Conservation (phyloP, 1,140 invertebrate genomes). For the Aphidius gifuensis region DNA sequence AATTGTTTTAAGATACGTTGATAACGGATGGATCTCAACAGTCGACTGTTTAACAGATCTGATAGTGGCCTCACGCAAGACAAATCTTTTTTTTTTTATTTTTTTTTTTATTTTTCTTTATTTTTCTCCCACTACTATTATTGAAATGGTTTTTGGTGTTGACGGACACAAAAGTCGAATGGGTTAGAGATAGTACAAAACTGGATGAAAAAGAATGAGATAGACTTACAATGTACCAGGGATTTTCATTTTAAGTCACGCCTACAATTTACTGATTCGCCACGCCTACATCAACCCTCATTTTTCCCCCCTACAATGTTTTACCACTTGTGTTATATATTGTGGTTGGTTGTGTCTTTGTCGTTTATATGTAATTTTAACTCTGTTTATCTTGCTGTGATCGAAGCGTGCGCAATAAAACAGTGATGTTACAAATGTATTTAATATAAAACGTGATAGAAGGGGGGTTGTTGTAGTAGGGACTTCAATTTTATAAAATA, state of each 20-base stretch:
- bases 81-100: conserved; percentile 24
- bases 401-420: no score
- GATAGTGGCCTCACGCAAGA: conserved; percentile 32
- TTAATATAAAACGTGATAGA: no score
- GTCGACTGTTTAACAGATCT: conserved; percentile 50
- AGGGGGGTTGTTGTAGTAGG: no score
- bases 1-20: conserved; percentile 37
- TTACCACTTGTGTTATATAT: background rate
- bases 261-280: conserved; percentile 3
- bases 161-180: conserved; percentile 37
- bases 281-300: conserved; percentile 16
- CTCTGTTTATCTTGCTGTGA: no score
- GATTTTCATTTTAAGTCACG: conserved; percentile 12
- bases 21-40: conserved; percentile 42
- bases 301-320: conserved; percentile 3
- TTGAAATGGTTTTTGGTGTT: conserved; percentile 25
- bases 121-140: no score
- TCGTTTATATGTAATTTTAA: no score
- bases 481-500: no score
- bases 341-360: no score
- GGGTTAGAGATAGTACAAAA: conserved; percentile 18
- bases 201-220: conserved; percentile 1
- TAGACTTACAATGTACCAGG: background rate
- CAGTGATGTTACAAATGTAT: no score
- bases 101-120: no score